Conservation (phyloP, 2,797 vertebrate species). For the Spheniscus humboldti region DNA sequence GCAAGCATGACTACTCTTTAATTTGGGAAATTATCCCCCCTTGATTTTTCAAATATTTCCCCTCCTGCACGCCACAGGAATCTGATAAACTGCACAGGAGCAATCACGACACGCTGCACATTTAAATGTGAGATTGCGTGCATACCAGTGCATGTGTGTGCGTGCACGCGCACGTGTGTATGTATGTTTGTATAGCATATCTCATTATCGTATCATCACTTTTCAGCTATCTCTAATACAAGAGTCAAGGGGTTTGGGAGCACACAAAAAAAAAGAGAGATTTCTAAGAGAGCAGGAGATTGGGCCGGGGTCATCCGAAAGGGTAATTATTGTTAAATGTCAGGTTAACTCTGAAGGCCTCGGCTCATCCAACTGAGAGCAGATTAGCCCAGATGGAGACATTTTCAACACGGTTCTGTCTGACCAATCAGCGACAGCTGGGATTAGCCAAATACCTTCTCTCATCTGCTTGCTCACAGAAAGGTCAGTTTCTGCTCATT, state of each 20-base stretch:
- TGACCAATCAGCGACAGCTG: conserved; percentile 82
- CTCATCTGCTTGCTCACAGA: conserved; percentile 87
- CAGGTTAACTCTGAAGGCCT: conserved; percentile 88
- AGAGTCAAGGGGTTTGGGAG: conserved; percentile 81
- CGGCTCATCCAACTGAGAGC: conserved; percentile 85
- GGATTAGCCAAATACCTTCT: conserved; percentile 89
- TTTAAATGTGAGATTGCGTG: neutral
- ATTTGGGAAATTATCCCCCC: conserved; percentile 22
- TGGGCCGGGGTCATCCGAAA: conserved; percentile 83
- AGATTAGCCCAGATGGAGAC: conserved; percentile 91
- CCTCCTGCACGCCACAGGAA: neutral
- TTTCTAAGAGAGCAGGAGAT: conserved; percentile 81
- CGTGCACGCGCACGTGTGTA: neutral
- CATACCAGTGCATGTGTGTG: accelerated
- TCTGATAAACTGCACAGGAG: neutral
- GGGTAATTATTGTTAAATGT: conserved; percentile 93
- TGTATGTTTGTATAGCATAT: conserved; percentile 5
- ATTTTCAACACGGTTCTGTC: conserved; percentile 84
- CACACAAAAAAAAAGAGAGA: conserved; percentile 75
- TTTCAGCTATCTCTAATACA: conserved; percentile 77
- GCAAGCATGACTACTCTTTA: conserved; percentile 25
- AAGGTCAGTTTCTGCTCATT: conserved; percentile 90
- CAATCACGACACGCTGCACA: neutral
- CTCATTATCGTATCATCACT: conserved; percentile 66
- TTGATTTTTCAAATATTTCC: neutral